A percentile compares a stretch with the other conserved stretches of the same genome.
These are phyloP conservation scores for Papilio glaucus DNA, from an alignment of 1,140 invertebrate species.

Conservation along the genomic window DNA sequence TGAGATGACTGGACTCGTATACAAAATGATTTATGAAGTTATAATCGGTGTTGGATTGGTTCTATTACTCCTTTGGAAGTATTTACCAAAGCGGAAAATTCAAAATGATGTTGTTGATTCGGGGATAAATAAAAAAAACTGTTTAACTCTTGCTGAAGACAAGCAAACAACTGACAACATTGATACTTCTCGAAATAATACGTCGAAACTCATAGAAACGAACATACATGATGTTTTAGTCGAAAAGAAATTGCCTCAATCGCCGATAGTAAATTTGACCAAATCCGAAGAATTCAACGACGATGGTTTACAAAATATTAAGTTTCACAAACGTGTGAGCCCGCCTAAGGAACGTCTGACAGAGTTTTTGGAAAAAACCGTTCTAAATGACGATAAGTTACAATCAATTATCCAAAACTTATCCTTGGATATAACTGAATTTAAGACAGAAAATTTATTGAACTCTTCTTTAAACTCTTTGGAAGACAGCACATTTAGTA, in stretches of 20 bases:
- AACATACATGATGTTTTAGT: slow-evolving; percentile 33
- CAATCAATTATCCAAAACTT: slow-evolving; percentile 77
- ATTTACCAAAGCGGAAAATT: slow-evolving; percentile 43
- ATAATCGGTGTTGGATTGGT: slow-evolving; percentile 63
- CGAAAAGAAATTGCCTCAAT: slow-evolving; percentile 2
- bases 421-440: slow-evolving; percentile 63
- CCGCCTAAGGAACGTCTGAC: slow-evolving; percentile 75
- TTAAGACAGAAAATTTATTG: slow-evolving; percentile 25
- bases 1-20: slow-evolving; percentile 57
- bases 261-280: background rate
- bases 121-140: background rate
- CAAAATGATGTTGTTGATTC: slow-evolving; percentile 11
- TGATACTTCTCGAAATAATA: background rate
- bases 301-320: slow-evolving; percentile 47
- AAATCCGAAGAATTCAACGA: slow-evolving; percentile 49
- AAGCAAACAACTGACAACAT: background rate
- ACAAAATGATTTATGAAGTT: slow-evolving; percentile 70
- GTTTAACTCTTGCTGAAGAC: slow-evolving; percentile 5
- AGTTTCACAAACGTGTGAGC: slow-evolving; percentile 64
- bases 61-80: slow-evolving; percentile 68
- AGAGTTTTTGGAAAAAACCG: slow-evolving; percentile 75
- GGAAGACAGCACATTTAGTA: background rate
- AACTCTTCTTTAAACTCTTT: slow-evolving; percentile 8
- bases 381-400: slow-evolving; percentile 77
- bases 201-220: slow-evolving; percentile 31